phyloP scores from a whole-genome alignment of 2,797 vertebrate genomes.

The Acomys russatus region DNA sequence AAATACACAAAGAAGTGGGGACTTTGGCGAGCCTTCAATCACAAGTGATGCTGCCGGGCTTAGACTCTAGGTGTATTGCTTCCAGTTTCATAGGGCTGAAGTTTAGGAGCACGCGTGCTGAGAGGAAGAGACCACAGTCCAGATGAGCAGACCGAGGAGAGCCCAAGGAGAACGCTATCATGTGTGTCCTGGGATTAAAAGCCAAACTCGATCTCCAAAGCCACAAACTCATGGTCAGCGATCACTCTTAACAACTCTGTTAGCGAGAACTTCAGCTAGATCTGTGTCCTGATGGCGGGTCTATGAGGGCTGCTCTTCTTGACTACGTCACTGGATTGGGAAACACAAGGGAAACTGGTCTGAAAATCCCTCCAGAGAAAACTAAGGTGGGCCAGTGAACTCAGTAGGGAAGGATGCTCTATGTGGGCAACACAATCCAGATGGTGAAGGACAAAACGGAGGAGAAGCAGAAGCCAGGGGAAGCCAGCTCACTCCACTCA shows the following conservation, averaged over 20 bases:
- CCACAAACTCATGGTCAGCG: no score
- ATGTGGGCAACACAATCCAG: neutral
- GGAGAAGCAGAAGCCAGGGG: neutral
- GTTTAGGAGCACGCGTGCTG: neutral
- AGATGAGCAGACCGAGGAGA: neutral
- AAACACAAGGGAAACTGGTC: neutral
- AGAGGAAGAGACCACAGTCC: neutral
- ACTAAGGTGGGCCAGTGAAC: no score
- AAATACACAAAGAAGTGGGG: neutral
- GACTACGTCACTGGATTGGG: neutral
- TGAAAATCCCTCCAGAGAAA: neutral
- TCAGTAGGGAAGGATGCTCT: neutral
- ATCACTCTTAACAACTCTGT: no score
- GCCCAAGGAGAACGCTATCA: neutral
- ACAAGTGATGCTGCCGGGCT: neutral
- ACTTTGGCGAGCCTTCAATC: neutral
- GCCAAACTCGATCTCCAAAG: neutral
- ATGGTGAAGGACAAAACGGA: neutral
- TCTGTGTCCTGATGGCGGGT: neutral
- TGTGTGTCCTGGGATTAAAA: neutral
- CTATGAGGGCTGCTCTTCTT: no score
- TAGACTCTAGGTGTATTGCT: neutral
- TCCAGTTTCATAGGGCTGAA: neutral
- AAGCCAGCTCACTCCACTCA: no score
- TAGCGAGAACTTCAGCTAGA: fast-evolving